A percentile compares a stretch with the other conserved stretches of the same genome.
phyloP scores from a whole-genome alignment of 2,888 invertebrate species.

The Iselma pallidipennis region DNA sequence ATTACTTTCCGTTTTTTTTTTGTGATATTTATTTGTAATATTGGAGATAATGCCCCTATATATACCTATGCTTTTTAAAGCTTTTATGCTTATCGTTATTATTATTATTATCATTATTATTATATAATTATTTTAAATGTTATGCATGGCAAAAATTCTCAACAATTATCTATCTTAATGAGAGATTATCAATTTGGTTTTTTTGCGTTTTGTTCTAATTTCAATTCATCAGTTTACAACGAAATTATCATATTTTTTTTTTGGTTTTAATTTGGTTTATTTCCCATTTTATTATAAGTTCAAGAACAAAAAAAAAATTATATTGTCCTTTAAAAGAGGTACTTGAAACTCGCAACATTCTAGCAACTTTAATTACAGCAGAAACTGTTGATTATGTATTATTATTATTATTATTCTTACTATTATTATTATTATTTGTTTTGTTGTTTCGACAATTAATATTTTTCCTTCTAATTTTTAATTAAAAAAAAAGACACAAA shows the following conservation, averaged over 20 bases:
- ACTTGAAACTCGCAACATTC: conserved; percentile 58
- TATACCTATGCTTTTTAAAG: conserved; percentile 29
- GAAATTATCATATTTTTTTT: conserved; percentile 31
- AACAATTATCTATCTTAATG: conserved; percentile 25
- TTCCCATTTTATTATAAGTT: conserved; percentile 11
- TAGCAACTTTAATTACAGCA: conserved; percentile 58
- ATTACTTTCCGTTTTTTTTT: conserved; percentile 20
- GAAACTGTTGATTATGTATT: conserved; percentile 32
- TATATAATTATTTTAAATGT: conserved; percentile 24
- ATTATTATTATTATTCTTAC: conserved; percentile 27
- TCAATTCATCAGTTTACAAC: too few species aligned
- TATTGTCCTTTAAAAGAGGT: conserved; percentile 33
- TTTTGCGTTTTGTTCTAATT: too few species aligned
- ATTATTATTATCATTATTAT: conserved; percentile 3
- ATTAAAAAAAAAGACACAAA: conserved; percentile 26
- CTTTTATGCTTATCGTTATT: conserved; percentile 22
- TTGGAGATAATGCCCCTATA: conserved; percentile 18
- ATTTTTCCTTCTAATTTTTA: conserved; percentile 30
- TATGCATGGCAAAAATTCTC: conserved; percentile 34
- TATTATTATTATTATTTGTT: conserved; percentile 22
- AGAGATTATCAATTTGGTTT: too few species aligned
- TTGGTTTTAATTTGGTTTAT: conserved; percentile 11
- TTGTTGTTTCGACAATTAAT: too few species aligned
- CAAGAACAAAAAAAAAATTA: conserved; percentile 10
- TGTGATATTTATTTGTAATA: conserved; percentile 13